A percentile compares a stretch with the other conserved stretches of the same genome.
These are phyloP conservation scores for Nomada goodeniana DNA, from an alignment of 2,888 invertebrate species.

Conservation along the genomic window DNA sequence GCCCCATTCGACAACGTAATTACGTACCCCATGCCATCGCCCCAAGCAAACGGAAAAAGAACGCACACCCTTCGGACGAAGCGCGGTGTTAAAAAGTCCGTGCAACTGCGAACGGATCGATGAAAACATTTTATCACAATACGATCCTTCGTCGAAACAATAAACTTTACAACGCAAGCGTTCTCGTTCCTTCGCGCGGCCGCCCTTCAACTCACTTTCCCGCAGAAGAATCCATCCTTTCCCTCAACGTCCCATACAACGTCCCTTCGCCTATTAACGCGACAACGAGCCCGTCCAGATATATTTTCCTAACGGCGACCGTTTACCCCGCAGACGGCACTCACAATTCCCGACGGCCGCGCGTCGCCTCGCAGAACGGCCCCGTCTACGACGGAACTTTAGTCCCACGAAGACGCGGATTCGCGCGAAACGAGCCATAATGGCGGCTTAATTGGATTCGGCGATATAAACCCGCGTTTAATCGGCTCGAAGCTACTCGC, in stretches of 20 bases:
- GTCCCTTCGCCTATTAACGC: not conserved
- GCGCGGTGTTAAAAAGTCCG: too few species aligned
- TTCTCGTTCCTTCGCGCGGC: too few species aligned
- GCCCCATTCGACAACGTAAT: too few species aligned
- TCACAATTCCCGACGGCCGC: not conserved
- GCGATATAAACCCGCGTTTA: conserved; percentile 39
- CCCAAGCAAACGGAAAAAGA: too few species aligned
- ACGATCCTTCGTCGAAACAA: too few species aligned
- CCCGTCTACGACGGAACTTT: conserved; percentile 16
- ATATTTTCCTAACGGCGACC: conserved; percentile 8
- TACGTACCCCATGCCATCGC: too few species aligned
- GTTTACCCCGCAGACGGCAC: conserved; percentile 17
- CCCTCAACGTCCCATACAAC: not conserved
- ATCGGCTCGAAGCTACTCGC: conserved; percentile 16
- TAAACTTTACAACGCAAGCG: too few species aligned
- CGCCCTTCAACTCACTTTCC: too few species aligned
- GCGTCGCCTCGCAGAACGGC: not conserved
- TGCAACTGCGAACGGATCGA: too few species aligned
- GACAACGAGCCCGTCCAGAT: not conserved
- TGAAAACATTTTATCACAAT: too few species aligned
- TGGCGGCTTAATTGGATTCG: conserved; percentile 52
- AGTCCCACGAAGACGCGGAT: conserved; percentile 21
- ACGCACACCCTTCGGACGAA: too few species aligned
- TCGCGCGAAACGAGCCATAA: conserved; percentile 36
- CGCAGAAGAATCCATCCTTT: not conserved